Conservation (phyloP, 2,797 vertebrate species). For the Amniataba percoides region DNA sequence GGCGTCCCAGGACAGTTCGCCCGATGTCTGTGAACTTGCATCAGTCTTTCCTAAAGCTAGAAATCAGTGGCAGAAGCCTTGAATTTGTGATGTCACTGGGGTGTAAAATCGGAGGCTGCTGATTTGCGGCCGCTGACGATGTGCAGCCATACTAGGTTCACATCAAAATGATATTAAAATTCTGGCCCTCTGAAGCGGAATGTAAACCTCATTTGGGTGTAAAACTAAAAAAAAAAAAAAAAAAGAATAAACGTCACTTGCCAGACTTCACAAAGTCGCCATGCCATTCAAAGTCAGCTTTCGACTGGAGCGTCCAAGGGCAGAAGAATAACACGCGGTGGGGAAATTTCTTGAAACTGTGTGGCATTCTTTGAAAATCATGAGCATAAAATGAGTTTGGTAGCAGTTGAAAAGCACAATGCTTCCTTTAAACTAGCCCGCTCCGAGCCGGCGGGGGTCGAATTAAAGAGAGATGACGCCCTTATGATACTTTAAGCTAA, state of each 20-base stretch:
- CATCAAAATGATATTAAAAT: conserved; percentile 39
- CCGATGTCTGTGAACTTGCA: conserved; percentile 68
- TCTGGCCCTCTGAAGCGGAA: conserved; percentile 42
- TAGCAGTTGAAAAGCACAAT: conserved; percentile 54
- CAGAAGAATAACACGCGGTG: conserved; percentile 37
- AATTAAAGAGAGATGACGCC: conserved; percentile 64
- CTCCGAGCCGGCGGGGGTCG: conserved; percentile 57
- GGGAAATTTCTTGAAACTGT: conserved; percentile 39
- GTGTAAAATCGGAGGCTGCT: conserved; percentile 45
- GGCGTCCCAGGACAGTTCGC: conserved; percentile 52
- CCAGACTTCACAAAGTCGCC: conserved; percentile 48
- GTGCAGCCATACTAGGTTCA: conserved; percentile 30
- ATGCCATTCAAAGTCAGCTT: conserved; percentile 52
- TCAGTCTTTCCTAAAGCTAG: conserved; percentile 67
- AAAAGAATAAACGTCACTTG: too few species aligned
- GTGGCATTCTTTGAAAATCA: conserved; percentile 58
- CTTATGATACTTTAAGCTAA: conserved; percentile 59
- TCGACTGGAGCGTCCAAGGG: conserved; percentile 56
- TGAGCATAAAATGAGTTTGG: conserved; percentile 69
- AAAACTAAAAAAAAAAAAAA: conserved; percentile 28
- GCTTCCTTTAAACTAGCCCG: conserved; percentile 53
- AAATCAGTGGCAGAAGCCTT: conserved; percentile 62
- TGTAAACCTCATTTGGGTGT: conserved; percentile 44
- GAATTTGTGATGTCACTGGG: conserved; percentile 65
- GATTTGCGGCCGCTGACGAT: conserved; percentile 41